A percentile compares a stretch with the other conserved stretches of the same genome.
Evolutionary conservation across 2,888 invertebrate genomes (phyloP).

Genomic region (Julus scandinavius): DNA sequence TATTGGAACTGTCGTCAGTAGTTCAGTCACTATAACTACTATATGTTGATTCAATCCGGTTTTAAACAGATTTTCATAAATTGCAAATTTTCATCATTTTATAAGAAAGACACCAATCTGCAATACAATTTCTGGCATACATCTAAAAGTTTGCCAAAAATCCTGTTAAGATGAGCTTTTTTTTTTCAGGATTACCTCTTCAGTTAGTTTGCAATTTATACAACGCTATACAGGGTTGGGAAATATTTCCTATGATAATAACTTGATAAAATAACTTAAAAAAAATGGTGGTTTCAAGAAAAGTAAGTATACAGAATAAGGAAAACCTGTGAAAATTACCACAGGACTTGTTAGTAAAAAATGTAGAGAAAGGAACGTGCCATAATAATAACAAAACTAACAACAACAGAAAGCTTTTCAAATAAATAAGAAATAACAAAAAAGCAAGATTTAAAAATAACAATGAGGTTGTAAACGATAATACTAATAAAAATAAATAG

Average conservation of each 20-base stretch:
- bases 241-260: neutral
- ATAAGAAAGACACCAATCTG: neutral
- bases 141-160: too few species aligned
- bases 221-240: neutral
- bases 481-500: neutral
- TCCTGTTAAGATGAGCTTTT: neutral
- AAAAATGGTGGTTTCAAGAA: neutral
- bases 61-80: neutral
- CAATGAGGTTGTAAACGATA: neutral
- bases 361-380: constrained; percentile 5
- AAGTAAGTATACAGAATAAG: neutral
- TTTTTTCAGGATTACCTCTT: neutral
- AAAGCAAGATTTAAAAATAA: neutral
- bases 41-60: too few species aligned
- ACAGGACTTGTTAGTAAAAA: constrained; percentile 41
- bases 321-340: neutral
- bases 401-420: neutral
- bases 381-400: neutral
- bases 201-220: neutral
- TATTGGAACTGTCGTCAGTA: too few species aligned
- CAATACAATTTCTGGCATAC: neutral
- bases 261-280: neutral
- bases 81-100: neutral
- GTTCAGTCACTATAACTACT: too few species aligned
- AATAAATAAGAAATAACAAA: constrained; percentile 13